phyloP scores from a whole-genome alignment of 37 sponge, comb jelly and placozoan species.

The Tethya wilhelma region DNA sequence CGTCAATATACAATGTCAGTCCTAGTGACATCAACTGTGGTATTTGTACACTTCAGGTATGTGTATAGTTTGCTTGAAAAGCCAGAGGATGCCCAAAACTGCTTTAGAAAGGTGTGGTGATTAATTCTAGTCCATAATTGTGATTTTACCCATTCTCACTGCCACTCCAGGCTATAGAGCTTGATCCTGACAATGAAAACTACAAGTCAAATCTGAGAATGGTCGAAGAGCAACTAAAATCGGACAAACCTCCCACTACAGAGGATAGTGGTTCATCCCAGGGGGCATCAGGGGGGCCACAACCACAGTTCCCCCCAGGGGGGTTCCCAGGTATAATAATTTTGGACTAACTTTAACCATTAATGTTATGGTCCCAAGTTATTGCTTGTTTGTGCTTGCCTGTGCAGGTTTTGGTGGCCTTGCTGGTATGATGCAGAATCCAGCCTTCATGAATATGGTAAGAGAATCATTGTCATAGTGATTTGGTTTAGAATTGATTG shows the following conservation, averaged over 20 bases:
- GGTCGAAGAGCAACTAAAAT: conserved; percentile 37
- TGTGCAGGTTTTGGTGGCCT: not conserved
- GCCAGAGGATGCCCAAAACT: conserved; percentile 14
- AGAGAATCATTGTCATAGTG: not conserved
- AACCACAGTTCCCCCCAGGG: no score
- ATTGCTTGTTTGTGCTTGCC: not conserved
- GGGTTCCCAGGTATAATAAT: no score
- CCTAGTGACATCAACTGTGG: no score
- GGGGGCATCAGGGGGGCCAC: no score
- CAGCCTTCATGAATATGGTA: conserved; percentile 72
- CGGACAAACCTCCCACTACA: not conserved
- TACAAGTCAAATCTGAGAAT: conserved; percentile 37
- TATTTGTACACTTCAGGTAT: conserved; percentile 22
- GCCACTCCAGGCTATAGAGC: conserved; percentile 34
- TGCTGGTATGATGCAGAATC: conserved; percentile 29
- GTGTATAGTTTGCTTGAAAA: conserved; percentile 35
- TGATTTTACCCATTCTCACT: not conserved
- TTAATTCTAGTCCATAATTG: not conserved
- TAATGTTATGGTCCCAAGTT: no score
- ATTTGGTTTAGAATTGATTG: not conserved
- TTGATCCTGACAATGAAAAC: conserved; percentile 59
- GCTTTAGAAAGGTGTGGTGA: conserved; percentile 44
- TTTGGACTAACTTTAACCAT: no score
- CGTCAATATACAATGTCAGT: no score
- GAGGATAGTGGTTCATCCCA: no score